Evolutionary conservation across 2,888 invertebrate genomes (phyloP).

Genomic region (Cyaniris semiargus): DNA sequence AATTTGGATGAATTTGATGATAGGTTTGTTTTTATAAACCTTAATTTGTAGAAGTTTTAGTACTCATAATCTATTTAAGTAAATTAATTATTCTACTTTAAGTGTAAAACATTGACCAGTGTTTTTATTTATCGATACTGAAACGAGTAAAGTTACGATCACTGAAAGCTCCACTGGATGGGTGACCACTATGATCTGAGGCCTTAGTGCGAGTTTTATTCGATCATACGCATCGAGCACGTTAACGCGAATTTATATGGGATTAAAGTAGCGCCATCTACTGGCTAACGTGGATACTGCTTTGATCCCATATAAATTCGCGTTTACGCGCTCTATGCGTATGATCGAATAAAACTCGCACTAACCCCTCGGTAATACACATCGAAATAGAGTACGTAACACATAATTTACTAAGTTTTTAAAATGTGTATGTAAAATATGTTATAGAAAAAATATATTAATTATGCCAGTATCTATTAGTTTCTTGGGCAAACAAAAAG

Average conservation of each 20-base stretch:
- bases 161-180: background rate
- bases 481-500: background rate
- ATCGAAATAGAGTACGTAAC: background rate
- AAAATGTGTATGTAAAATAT: background rate
- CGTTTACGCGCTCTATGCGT: no score
- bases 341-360: no score
- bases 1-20: background rate
- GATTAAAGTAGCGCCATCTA: no score
- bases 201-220: no score
- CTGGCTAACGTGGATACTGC: no score
- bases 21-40: background rate
- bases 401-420: background rate
- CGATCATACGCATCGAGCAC: no score
- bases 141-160: background rate
- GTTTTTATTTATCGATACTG: background rate
- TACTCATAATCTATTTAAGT: background rate
- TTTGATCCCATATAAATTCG: no score
- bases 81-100: background rate
- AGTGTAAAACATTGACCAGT: background rate
- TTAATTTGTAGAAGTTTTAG: background rate
- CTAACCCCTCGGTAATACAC: no score
- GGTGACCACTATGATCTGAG: background rate
- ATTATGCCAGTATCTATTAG: background rate
- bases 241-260: no score
- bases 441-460: background rate